Base-by-base conservation (phyloP, 1,140 invertebrate genomes). In the Colletes latitarsis region DNA sequence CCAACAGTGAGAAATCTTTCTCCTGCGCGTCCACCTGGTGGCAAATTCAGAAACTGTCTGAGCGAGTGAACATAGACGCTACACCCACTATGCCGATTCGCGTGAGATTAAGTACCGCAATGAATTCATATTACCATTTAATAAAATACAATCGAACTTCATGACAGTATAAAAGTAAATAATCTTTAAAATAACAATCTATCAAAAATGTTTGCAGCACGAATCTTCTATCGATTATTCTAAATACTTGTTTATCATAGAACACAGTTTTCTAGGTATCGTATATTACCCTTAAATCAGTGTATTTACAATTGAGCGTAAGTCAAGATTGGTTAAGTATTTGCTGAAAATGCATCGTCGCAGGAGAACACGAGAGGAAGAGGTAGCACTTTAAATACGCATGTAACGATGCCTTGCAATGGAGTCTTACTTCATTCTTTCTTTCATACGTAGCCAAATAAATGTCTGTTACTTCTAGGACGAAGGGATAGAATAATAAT, bases 1-100 rank as follows among this genome's bases (percentile, higher is more conserved):
- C 77, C 19, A 53, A 5, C 19, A 62, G 43, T 63, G 89, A 82
- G 88, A 84, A 87, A 69, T n/a, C 4, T 19, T 4, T 60, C 15
- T 0, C 17, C 9, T 0, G 0, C 0, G 9, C 5, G 60, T 67
- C 88, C 90, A 62, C 69, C 30, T 88, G 30, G 88, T 53, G 83
- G 66, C 2, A 3, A 58, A 30, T 41, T 17, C 0, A 0, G 0
- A 5, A 84, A 90, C 80, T 84, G 85, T 62, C 4, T 14, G 4
- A 43, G 5, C n/a, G 14, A 14, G 1, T 30, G 4, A 0, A 4
- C 1, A 15, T 15, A 17, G 5, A 0, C 6, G 39, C 8, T 19
- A 6, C 8, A 74, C 14, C n/a, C 43, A 19, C n/a, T n/a, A 58
- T 10, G n/a, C 10, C 10, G 1, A 6, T 21, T 43, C n/a, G 60